phyloP scores from a whole-genome alignment of 2,888 invertebrate genomes.

The Drosophila imparisetae region DNA sequence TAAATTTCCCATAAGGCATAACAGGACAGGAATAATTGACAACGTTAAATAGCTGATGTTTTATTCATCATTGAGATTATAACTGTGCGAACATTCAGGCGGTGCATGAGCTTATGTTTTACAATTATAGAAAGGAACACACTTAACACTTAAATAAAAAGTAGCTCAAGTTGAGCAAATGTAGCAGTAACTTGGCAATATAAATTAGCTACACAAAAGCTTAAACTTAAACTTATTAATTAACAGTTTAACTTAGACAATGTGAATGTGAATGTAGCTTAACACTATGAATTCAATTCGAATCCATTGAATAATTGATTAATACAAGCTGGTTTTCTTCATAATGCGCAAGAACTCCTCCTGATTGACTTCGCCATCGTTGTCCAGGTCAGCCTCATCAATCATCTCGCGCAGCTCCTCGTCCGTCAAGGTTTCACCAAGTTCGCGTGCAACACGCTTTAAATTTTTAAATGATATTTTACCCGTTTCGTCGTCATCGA shows the following conservation, averaged over 20 bases:
- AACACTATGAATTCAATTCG: constrained; percentile 37
- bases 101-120: constrained; percentile 48
- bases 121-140: constrained; percentile 39
- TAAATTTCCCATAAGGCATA: neutral
- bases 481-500: constrained; percentile 98
- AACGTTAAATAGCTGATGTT: constrained; percentile 50
- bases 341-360: constrained; percentile 98
- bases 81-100: constrained; percentile 64
- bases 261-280: constrained; percentile 34
- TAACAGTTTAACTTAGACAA: constrained; percentile 33
- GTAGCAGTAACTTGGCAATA: constrained; percentile 18
- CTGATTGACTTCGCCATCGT: constrained; percentile 97
- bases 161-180: constrained; percentile 30
- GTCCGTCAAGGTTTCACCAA: constrained; percentile 98
- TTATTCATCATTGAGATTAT: constrained; percentile 54
- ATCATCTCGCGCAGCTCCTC: constrained; percentile 99
- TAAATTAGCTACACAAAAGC: constrained; percentile 35
- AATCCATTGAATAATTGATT: constrained; percentile 49
- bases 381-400: constrained; percentile 97
- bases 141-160: constrained; percentile 29
- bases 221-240: constrained; percentile 42
- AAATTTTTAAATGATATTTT: constrained; percentile 97
- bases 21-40: constrained; percentile 15
- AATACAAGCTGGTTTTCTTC: constrained; percentile 98
- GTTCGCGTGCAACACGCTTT: constrained; percentile 96